Evolutionary conservation across 2,797 vertebrate species (phyloP), one percentile per base, ranked within the genome.

Genomic region (Tapera naevia): DNA sequence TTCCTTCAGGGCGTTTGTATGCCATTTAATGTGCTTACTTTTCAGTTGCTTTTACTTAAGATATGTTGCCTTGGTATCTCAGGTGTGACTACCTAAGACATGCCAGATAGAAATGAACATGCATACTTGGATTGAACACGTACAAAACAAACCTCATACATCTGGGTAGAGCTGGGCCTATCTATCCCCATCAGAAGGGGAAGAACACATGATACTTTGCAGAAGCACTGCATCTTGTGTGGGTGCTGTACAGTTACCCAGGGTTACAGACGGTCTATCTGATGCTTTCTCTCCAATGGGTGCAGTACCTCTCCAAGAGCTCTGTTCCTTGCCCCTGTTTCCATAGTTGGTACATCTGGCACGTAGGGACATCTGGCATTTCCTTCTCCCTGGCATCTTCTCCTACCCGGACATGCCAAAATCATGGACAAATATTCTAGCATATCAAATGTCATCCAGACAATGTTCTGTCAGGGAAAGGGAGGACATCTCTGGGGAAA

Each of bases 111-210:
- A 67, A 90, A 56, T 7, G 25, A 30, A 24, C 6, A 18, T 19
- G 23, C 12, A 11, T 17, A 2, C 9, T 13, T 27, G 25, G 37
- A 11, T 10, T 33, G 14, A 10, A 16, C 2, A 0, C 0, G 2
- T 17, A 5, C 13, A 18, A 28, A 18, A 28, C 43, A 88, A 54
- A 45, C 7, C 24, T 70, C 73, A 56, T 10, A 3, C 7, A 25
- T 19, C 14, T 23, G 23, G 50, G 33, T 39, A 82, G 46, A 25
- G 8, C 18, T 28, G 58, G 33, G 24, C 13, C 21, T n/a, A 2
- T 56, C 58, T 79, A 35, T 48, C 33, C 3, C 12, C 61, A 23
- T 4, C 1, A 15, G 27, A 25, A 45, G 10, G 14, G 2, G 53
- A 18, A 17, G 6, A 53, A 30, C 8, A 11, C 7, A 4, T 2